Base-by-base conservation (phyloP, 2,888 invertebrate species). In the Plemyria rubiginata region DNA sequence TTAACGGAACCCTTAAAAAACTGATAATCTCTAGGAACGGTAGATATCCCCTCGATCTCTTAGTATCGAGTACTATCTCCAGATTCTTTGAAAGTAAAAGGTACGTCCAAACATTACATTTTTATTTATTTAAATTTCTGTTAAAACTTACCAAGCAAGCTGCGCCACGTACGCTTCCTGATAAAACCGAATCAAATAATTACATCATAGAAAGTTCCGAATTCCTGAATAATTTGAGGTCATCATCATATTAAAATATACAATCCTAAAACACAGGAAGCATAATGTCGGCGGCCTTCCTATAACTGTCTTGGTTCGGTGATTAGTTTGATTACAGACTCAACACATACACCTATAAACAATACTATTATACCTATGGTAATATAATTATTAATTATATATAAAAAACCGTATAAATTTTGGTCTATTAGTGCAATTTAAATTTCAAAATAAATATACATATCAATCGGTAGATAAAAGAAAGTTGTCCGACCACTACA, bases 201-300 rank as follows among this genome's bases (percentile, higher is more conserved):
- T 15, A 45, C 36, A 38, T 52, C 57, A 63, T 68, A 68, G 72
- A 71, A 71, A 71, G 70, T 65, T 51, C 55, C n/a, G 22, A 64
- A 58, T 66, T 52, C 64, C 70, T 68, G 71, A 72, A 67, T 54
- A 50, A 60, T 51, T 65, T 53, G 57, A 68, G 71, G 72, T 68
- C 69, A 67, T 53, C 61, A 54, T 55, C 41, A 60, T 63, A 63
- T 54, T 60, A 51, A 55, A 65, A 57, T 45, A 60, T 67, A 66
- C 54, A 61, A 66, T 58, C 80, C 72, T 74, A 74, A 74, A 80
- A 75, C 75, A 79, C 79, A 86, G 85, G 87, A 87, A 87, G 81
- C 78, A 71, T 54, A 70, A 46, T 63, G 80, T 72, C 73, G 75
- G 67, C 78, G 83, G 78, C 87, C 87, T 88, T 88, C 82, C 80